A percentile compares a stretch with the other conserved stretches of the same genome.
phyloP scores from a whole-genome alignment of 2,113 vertebrate species.

The Gallinago jamesoni region DNA sequence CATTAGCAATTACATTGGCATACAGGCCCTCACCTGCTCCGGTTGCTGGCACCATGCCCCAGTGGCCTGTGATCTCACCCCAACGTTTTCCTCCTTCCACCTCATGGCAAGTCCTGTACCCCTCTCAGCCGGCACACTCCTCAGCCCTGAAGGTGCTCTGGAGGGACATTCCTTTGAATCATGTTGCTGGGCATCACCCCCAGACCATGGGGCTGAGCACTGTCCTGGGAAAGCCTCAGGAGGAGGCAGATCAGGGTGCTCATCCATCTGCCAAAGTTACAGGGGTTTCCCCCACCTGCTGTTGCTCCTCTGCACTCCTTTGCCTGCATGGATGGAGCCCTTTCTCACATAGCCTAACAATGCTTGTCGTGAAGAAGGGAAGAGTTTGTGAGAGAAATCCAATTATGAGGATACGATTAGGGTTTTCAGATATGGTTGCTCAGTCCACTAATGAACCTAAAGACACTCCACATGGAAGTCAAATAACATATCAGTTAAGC shows the following conservation, averaged over 20 bases:
- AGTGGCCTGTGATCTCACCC: neutral
- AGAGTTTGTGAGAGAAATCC: neutral
- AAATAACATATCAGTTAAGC: neutral
- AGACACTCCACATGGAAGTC: neutral
- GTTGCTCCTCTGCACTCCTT: neutral
- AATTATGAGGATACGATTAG: neutral
- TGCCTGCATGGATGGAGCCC: neutral
- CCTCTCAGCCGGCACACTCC: neutral
- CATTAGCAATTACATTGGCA: neutral
- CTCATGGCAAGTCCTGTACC: accelerated
- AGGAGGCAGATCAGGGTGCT: neutral
- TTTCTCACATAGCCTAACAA: neutral
- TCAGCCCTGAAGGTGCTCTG: neutral
- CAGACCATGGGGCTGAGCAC: neutral
- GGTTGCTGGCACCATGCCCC: neutral
- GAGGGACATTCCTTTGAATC: neutral
- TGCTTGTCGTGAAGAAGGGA: neutral
- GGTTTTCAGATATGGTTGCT: neutral
- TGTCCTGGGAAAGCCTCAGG: neutral
- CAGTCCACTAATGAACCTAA: neutral
- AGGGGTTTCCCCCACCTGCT: neutral
- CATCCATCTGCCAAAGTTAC: neutral
- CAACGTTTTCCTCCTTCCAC: neutral
- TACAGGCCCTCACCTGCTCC: neutral
- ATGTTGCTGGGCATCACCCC: accelerated